phyloP scores from a whole-genome alignment of 2,888 invertebrate genomes.

The Diogma glabrata region DNA sequence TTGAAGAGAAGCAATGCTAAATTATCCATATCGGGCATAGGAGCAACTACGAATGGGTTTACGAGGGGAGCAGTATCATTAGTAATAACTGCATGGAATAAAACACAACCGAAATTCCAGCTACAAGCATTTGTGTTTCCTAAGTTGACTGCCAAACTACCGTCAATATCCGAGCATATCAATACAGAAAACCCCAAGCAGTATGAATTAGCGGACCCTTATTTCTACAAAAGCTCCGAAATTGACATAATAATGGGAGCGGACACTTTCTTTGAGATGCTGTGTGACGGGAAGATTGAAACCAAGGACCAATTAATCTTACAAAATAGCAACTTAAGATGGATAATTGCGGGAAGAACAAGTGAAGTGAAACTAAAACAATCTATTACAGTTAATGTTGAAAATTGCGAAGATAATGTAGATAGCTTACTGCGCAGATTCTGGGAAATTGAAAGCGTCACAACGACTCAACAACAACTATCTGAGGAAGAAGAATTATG shows the following conservation, averaged over 20 bases:
- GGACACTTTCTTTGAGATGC: neutral
- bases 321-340: no score
- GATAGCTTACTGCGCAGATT: neutral
- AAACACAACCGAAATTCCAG: no score
- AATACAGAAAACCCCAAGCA: neutral
- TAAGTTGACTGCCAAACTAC: neutral
- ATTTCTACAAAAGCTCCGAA: neutral
- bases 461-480: neutral
- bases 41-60: no score
- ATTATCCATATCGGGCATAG: no score
- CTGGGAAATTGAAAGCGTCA: neutral
- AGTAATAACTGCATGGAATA: no score
- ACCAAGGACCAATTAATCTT: no score
- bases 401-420: neutral
- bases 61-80: no score
- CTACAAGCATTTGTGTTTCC: no score
- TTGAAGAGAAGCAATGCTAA: no score
- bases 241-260: neutral
- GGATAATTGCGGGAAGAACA: no score
- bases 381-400: neutral
- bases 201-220: neutral
- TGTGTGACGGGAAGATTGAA: no score
- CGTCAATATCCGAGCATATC: neutral
- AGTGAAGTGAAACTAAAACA: neutral
- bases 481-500: neutral